Conservation (phyloP, 1,140 invertebrate genomes). For the Cotesia typhae region DNA sequence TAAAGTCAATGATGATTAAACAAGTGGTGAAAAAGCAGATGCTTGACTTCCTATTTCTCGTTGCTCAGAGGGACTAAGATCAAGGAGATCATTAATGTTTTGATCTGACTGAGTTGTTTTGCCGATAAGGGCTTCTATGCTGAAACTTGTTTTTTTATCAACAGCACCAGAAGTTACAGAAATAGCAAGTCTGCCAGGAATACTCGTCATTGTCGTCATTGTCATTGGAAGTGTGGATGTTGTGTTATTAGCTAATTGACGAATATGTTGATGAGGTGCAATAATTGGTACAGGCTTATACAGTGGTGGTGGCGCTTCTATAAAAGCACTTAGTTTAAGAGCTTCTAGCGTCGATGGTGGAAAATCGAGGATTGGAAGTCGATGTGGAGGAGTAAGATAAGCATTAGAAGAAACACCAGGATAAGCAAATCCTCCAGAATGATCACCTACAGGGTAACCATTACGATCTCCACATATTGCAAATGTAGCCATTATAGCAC, state of each 20-base stretch:
- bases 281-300: slow-evolving; percentile 66
- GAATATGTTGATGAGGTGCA: slow-evolving; percentile 50
- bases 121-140: slow-evolving; percentile 67
- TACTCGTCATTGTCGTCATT: slow-evolving; percentile 20
- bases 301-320: slow-evolving; percentile 57
- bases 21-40: slow-evolving; percentile 63
- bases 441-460: slow-evolving; percentile 40
- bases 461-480: slow-evolving; percentile 54
- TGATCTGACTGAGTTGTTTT: slow-evolving; percentile 57
- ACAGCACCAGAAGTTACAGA: slow-evolving; percentile 36
- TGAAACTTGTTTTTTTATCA: slow-evolving; percentile 64
- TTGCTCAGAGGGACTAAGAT: slow-evolving; percentile 61
- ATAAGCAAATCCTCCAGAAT: slow-evolving; percentile 50
- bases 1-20: slow-evolving; percentile 46
- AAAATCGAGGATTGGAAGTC: slow-evolving; percentile 64
- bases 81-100: slow-evolving; percentile 53
- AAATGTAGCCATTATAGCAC: slow-evolving; percentile 64
- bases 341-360: slow-evolving; percentile 64
- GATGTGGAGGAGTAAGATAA: slow-evolving; percentile 62
- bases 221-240: slow-evolving; percentile 11
- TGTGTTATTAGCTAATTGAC: slow-evolving; percentile 23
- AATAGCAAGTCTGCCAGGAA: slow-evolving; percentile 11
- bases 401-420: slow-evolving; percentile 56
- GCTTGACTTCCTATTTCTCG: slow-evolving; percentile 63
- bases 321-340: slow-evolving; percentile 61